Conservation (phyloP, 2,797 vertebrate species). For the Cossypha dichroa region DNA sequence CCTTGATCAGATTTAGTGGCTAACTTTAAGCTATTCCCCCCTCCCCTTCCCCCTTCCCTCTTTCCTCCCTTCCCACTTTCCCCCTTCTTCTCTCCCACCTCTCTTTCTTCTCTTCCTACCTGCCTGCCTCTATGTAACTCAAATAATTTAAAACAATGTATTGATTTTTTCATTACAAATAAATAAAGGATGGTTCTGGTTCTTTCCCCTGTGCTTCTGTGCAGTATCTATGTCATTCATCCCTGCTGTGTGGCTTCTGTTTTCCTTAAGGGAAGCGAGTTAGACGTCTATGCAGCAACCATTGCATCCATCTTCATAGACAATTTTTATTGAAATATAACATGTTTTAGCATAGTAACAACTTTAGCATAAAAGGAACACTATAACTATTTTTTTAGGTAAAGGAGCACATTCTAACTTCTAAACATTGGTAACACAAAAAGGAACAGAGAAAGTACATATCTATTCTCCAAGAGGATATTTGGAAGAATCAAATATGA, state of each 20-base stretch:
- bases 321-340: background rate
- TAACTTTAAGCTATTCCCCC: background rate
- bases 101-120: background rate
- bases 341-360: background rate
- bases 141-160: background rate
- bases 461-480: background rate
- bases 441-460: background rate
- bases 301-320: background rate
- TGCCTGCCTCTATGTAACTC: background rate
- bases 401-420: background rate
- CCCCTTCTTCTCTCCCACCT: background rate
- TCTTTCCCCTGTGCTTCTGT: background rate
- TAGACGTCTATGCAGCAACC: background rate
- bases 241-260: background rate
- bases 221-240: background rate
- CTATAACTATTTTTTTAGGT: background rate
- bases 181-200: background rate
- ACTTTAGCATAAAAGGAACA: background rate
- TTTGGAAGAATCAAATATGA: background rate
- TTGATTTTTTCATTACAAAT: background rate
- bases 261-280: background rate
- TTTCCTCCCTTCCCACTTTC: background rate
- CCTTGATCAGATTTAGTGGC: background rate
- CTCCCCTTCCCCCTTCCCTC: background rate
- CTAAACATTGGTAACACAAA: background rate